A percentile compares a stretch with the other conserved stretches of the same genome.
Conservation (phyloP, 2,888 invertebrate species). For the Psylliodes chrysocephalus region DNA sequence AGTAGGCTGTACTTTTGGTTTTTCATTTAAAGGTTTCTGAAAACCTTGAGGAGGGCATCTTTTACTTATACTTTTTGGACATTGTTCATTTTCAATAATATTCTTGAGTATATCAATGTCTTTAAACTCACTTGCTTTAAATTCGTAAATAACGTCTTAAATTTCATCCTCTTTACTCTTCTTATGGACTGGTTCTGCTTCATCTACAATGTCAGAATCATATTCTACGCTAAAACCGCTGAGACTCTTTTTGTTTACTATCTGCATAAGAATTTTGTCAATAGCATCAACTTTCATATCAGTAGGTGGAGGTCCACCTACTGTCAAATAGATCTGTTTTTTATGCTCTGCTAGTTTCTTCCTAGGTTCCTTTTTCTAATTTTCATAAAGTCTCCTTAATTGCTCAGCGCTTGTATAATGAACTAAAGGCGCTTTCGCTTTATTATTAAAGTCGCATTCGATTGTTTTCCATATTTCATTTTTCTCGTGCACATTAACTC, state of each 20-base stretch:
- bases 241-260: too few relatives aligned
- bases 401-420: neutral
- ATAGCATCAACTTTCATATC: neutral
- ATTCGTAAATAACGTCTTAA: neutral
- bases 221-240: too few relatives aligned
- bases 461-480: neutral
- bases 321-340: neutral
- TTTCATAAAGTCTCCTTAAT: neutral
- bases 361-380: neutral
- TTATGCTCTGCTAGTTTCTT: neutral
- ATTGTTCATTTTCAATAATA: too few relatives aligned
- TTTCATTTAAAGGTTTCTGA: neutral
- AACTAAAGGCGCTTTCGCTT: neutral
- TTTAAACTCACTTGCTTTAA: too few relatives aligned
- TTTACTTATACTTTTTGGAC: too few relatives aligned
- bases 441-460: neutral
- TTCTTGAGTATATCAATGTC: too few relatives aligned
- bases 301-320: neutral
- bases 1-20: neutral
- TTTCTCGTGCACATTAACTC: neutral
- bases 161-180: neutral
- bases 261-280: neutral
- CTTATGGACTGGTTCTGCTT: neutral
- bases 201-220: neutral
- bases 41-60: too few relatives aligned